phyloP scores from a whole-genome alignment of 1,140 invertebrate species.

The Drosophila burlai region DNA sequence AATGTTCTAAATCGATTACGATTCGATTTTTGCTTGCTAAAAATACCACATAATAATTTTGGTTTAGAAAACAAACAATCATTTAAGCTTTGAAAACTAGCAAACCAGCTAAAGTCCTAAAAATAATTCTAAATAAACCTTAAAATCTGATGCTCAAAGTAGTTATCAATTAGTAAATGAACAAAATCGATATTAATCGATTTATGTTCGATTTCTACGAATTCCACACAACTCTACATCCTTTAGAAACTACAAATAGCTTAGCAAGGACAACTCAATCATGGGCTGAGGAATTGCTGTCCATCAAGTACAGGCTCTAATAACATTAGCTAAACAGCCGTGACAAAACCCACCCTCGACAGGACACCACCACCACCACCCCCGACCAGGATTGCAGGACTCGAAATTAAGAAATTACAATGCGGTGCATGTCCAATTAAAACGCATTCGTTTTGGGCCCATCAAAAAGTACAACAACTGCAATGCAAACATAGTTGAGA shows the following conservation, averaged over 20 bases:
- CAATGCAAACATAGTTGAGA: conserved; percentile 12
- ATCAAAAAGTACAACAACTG: conserved; percentile 11
- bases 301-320: conserved; percentile 12
- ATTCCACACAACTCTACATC: background rate
- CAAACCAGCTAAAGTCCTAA: too few species aligned
- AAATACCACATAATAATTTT: too few species aligned
- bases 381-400: conserved; percentile 1
- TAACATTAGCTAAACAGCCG: conserved; percentile 20
- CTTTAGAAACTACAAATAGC: background rate
- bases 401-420: conserved; percentile 56
- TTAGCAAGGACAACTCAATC: conserved; percentile 2
- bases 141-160: too few species aligned
- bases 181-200: background rate
- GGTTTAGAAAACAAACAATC: too few species aligned
- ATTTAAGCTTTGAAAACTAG: too few species aligned
- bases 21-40: too few species aligned
- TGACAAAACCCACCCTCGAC: conserved; percentile 15
- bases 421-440: conserved; percentile 53
- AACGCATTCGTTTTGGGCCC: conserved; percentile 36
- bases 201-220: background rate
- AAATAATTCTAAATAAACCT: background rate
- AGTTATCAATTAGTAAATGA: background rate
- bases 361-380: conserved; percentile 9
- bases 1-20: too few species aligned
- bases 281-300: background rate